phyloP scores from a whole-genome alignment of 2,113 vertebrate species.

The Numida meleagris region DNA sequence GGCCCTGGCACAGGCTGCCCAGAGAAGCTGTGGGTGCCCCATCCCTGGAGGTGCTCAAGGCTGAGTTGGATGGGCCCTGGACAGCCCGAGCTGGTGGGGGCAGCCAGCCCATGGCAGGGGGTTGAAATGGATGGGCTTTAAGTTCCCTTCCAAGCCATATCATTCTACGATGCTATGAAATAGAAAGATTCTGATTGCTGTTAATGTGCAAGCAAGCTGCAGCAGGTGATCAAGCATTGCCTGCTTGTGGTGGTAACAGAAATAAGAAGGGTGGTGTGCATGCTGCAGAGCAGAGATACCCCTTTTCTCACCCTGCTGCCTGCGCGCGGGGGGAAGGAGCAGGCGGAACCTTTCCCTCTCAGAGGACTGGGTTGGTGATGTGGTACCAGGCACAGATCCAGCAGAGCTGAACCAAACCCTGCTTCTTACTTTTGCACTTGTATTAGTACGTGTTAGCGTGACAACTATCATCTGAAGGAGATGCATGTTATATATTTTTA shows the following conservation, averaged over 20 bases:
- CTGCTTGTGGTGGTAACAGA: background rate
- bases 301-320: background rate
- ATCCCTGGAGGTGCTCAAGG: no score
- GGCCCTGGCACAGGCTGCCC: no score
- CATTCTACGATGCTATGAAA: background rate
- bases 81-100: no score
- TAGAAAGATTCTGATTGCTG: background rate
- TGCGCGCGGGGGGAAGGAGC: background rate
- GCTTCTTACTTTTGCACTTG: background rate
- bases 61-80: no score
- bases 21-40: no score
- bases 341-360: background rate
- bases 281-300: background rate
- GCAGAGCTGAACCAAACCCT: background rate
- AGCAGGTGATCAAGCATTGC: slow-evolving; percentile 12
- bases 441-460: background rate
- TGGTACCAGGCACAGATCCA: background rate
- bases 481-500: rapidly evolving
- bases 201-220: background rate
- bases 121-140: no score
- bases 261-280: background rate
- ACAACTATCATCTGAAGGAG: background rate
- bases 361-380: no score
- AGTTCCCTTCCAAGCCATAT: no score
- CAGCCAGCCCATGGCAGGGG: no score